These are phyloP conservation scores for Pristionchus entomophagus DNA, from an alignment of 2,888 invertebrate species.

Conservation along the genomic window DNA sequence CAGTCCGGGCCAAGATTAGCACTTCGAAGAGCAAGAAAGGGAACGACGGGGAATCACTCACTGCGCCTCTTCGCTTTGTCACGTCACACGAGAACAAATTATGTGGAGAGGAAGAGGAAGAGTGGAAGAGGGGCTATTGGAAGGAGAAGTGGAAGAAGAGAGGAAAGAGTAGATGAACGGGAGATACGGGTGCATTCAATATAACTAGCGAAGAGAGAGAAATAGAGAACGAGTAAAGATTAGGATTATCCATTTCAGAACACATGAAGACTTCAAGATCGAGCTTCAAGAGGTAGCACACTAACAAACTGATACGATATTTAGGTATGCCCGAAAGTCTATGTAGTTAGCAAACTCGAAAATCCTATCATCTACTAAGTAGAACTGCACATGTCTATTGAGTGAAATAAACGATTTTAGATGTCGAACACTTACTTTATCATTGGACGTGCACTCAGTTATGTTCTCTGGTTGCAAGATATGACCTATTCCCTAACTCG, in stretches of 20 bases:
- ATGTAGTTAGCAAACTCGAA: too few species aligned
- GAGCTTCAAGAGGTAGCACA: too few species aligned
- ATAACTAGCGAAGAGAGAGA: background rate
- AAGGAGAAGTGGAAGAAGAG: background rate
- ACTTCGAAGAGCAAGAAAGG: too few species aligned
- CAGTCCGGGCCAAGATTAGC: too few species aligned
- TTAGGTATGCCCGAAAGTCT: too few species aligned
- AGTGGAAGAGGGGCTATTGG: conserved; percentile 22
- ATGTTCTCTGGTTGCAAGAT: background rate
- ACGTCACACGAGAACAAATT: background rate
- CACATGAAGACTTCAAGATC: too few species aligned
- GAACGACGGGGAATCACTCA: background rate
- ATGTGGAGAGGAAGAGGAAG: conserved; percentile 49
- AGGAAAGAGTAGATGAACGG: conserved; percentile 16
- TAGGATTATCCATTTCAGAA: too few species aligned
- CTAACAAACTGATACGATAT: too few species aligned
- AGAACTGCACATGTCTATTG: too few species aligned
- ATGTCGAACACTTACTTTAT: background rate
- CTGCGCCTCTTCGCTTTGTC: background rate
- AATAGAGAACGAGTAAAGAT: too few species aligned
- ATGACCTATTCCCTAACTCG: background rate
- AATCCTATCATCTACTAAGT: too few species aligned
- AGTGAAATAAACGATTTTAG: too few species aligned
- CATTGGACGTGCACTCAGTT: background rate
- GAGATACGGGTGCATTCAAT: background rate